Evolutionary conservation across 2,888 invertebrate species (phyloP), one percentile per base, ranked within the genome.

Genomic region (Oxytorus armatus): DNA sequence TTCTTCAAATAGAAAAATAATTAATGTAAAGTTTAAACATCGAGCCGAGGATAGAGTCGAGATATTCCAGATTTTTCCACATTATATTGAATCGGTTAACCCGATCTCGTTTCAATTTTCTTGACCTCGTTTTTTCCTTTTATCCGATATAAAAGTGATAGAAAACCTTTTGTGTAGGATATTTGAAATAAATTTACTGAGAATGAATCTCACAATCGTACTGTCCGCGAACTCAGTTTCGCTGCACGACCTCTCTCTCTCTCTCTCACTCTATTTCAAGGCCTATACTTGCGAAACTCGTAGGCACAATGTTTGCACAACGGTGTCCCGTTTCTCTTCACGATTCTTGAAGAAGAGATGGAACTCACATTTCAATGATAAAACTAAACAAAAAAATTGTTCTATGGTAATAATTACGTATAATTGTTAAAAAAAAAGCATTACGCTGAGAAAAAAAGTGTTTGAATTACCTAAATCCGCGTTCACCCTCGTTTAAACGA

Each of bases 81-180:
- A 51, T 11, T 44, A 14, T 55, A 11, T 25, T 11, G 68, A 39
- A 39, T 53, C 39, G 18, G n/a, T 16, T 29, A 7, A n/a, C 39
- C 25, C 39, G 36, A 39, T 49, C 44, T 70, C 21, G 11, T 65
- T 51, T 65, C 14, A 47, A 18, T 66, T 47, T 44, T 39, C 29
- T 51, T 39, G 51, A 36, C 51, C 59, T 76, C 59, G 39, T 69
- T 63, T 49, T n/a, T 59, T 51, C 53, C 76, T 76, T 61, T 63
- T 44, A 59, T 69, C 36, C 39, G 47, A 42, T 0, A 44, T 21
- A 55, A 55, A 51, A 70, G 61, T 55, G 77, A 63, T 55, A 44
- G 74, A 74, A 74, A 74, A 74, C 55, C 65, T 55, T 55, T 74
- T 74, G 74, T 51, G 74, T 42, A 65, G 63, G 55, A 74, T 55